phyloP scores from a whole-genome alignment of 1,140 invertebrate species.

The Teleopsis dalmanni region DNA sequence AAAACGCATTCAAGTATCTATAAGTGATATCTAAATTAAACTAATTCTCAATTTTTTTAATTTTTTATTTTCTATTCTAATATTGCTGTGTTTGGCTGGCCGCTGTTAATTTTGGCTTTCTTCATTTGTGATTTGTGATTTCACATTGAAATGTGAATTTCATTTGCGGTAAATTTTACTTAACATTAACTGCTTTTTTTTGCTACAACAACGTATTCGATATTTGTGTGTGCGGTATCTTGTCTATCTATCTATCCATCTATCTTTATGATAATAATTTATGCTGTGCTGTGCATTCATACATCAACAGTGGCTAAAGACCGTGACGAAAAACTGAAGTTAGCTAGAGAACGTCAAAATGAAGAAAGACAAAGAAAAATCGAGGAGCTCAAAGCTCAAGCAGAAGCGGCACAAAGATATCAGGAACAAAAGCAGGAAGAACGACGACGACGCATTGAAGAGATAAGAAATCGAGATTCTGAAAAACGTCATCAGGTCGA shows the following conservation, averaged over 20 bases:
- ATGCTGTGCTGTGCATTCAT: too few relatives aligned
- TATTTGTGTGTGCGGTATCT: background rate
- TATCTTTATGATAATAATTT: too few relatives aligned
- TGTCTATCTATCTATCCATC: background rate
- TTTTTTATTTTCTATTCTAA: too few relatives aligned
- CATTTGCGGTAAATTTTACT: too few relatives aligned
- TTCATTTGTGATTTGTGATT: too few relatives aligned
- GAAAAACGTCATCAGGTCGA: conserved; percentile 70
- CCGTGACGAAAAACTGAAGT: conserved; percentile 53
- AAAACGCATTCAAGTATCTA: too few relatives aligned
- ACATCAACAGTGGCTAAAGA: conserved; percentile 41
- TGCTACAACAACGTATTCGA: background rate
- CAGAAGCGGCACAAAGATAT: conserved; percentile 76
- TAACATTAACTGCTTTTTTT: too few relatives aligned
- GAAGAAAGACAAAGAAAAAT: conserved; percentile 77
- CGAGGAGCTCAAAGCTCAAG: conserved; percentile 78
- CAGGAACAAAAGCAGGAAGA: conserved; percentile 82
- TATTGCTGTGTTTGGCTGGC: too few relatives aligned
- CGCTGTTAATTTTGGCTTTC: too few relatives aligned
- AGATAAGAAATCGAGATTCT: conserved; percentile 66
- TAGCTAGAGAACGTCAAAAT: conserved; percentile 72
- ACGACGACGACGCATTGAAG: conserved; percentile 67
- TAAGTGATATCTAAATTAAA: too few relatives aligned
- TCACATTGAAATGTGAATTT: too few relatives aligned
- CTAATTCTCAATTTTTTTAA: too few relatives aligned